Evolutionary conservation across 2,797 vertebrate species (phyloP).

Genomic region (Chrysocyon brachyurus): DNA sequence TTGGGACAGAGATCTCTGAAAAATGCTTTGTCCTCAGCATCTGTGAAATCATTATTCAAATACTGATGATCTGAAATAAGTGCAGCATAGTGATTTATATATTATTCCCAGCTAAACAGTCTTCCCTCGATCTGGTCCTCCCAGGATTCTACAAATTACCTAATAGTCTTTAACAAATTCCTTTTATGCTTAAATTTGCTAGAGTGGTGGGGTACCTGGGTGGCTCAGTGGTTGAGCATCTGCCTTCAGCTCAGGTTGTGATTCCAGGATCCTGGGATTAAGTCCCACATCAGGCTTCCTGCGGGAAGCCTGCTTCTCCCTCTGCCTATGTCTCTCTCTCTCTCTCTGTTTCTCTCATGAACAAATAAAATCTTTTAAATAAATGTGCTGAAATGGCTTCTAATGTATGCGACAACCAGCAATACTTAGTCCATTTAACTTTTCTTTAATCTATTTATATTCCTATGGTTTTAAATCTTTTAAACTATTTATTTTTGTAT

Average conservation of each 20-base stretch:
- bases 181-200: slow-evolving; percentile 33
- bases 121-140: not conserved
- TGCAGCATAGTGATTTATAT: not conserved
- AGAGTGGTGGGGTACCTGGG: not conserved
- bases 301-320: too few species aligned
- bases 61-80: not conserved
- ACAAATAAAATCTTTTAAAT: too few species aligned
- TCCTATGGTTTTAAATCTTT: not conserved
- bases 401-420: not conserved
- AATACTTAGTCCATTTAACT: not conserved
- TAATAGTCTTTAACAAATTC: not conserved
- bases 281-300: too few species aligned
- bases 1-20: not conserved
- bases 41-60: not conserved
- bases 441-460: not conserved
- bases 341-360: too few species aligned
- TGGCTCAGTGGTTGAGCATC: too few species aligned
- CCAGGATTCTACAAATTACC: not conserved
- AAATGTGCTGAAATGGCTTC: not conserved
- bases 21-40: not conserved
- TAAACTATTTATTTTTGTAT: slow-evolving; percentile 2
- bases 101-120: not conserved
- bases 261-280: too few species aligned
- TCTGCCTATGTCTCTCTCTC: too few species aligned
- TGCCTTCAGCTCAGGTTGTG: too few species aligned